Conservation (phyloP, 2,797 vertebrate genomes). For the Monodelphis domestica region DNA sequence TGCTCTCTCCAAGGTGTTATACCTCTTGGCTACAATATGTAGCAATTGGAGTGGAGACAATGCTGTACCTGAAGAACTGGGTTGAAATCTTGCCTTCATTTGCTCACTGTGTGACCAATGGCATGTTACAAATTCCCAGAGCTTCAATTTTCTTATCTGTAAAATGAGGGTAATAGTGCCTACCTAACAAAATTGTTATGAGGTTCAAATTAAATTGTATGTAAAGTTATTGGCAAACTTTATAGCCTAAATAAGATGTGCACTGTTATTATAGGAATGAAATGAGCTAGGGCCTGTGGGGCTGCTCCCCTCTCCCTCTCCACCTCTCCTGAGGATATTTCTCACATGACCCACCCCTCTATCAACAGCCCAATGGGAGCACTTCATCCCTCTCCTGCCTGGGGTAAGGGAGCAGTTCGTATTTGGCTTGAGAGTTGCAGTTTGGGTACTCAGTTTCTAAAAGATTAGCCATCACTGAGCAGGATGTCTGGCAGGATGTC, state of each 20-base stretch:
- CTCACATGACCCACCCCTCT: too few relatives aligned
- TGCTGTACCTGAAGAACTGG: neutral
- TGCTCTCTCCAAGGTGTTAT: neutral
- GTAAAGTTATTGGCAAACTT: neutral
- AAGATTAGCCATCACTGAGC: too few relatives aligned
- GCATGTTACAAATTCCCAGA: neutral
- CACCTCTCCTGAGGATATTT: too few relatives aligned
- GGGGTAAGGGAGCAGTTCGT: too few relatives aligned
- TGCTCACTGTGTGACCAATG: neutral
- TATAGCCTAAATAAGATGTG: neutral
- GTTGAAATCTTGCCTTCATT: neutral
- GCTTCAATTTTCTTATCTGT: neutral
- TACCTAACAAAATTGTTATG: neutral
- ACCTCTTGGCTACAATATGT: neutral
- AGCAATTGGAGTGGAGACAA: neutral
- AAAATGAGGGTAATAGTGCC: neutral
- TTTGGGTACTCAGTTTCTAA: too few relatives aligned
- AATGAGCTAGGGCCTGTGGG: neutral
- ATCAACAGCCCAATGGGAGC: too few relatives aligned
- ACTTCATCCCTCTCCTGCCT: too few relatives aligned
- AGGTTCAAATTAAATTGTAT: conserved; percentile 17
- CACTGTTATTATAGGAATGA: neutral
- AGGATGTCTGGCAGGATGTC: neutral
- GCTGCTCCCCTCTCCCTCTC: too few relatives aligned
- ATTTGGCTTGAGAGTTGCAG: too few relatives aligned